phyloP scores from a whole-genome alignment of 2,888 invertebrate genomes.

The Thecophora atra region DNA sequence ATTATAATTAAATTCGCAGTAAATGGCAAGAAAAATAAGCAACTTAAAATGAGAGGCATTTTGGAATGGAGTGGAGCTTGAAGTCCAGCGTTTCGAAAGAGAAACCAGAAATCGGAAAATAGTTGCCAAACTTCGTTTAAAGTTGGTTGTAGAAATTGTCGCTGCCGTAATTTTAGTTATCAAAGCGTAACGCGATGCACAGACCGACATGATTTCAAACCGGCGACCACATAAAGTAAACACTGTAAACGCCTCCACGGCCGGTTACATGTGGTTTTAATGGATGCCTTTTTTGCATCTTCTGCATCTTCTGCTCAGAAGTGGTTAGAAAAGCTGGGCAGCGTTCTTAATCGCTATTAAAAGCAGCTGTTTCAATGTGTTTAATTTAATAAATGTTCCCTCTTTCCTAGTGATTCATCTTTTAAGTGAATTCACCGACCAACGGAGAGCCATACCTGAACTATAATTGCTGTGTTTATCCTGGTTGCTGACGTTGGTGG shows the following conservation, averaged over 20 bases:
- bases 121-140: slow-evolving; percentile 20
- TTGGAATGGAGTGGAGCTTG: neutral
- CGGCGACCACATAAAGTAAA: neutral
- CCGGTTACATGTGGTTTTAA: slow-evolving; percentile 14
- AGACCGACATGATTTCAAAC: too few relatives aligned
- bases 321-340: neutral
- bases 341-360: slow-evolving; percentile 10
- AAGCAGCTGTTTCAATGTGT: slow-evolving; percentile 22
- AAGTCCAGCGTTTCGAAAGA: neutral
- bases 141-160: slow-evolving; percentile 12
- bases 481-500: slow-evolving; percentile 48
- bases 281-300: neutral
- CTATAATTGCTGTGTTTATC: slow-evolving; percentile 63
- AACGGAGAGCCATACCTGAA: slow-evolving; percentile 57
- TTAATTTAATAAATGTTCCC: too few relatives aligned
- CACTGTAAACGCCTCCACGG: neutral
- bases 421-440: neutral
- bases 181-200: slow-evolving; percentile 3
- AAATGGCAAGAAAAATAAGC: neutral
- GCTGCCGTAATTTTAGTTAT: neutral
- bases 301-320: too few relatives aligned
- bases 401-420: too few relatives aligned
- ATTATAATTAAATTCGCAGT: neutral
- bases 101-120: neutral
- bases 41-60: neutral